Conservation (phyloP, 2,113 vertebrate genomes). For the Coregonus clupeaformis region DNA sequence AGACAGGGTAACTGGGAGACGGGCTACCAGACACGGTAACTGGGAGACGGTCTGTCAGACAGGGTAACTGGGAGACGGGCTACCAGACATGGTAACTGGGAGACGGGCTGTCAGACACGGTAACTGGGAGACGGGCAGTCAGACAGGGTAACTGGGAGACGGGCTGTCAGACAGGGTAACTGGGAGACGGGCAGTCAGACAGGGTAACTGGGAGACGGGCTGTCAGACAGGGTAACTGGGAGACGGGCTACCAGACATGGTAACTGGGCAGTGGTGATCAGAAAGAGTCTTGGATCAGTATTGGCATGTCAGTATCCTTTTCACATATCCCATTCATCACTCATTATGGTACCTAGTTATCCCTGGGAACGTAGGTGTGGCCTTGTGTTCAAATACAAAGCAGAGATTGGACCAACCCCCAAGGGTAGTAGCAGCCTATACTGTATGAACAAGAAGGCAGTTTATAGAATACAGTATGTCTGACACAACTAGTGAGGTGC, state of each 20-base stretch:
- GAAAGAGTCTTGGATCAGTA: slow-evolving; percentile 47
- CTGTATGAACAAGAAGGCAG: neutral
- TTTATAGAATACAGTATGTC: slow-evolving; percentile 3
- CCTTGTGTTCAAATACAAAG: slow-evolving; percentile 23
- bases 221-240: too few relatives aligned
- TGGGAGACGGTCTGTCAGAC: too few relatives aligned
- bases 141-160: too few relatives aligned
- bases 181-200: too few relatives aligned
- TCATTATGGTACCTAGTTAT: slow-evolving; percentile 52
- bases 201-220: too few relatives aligned
- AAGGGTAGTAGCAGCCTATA: neutral
- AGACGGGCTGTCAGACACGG: too few relatives aligned
- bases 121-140: too few relatives aligned
- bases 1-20: too few relatives aligned
- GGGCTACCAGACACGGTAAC: too few relatives aligned
- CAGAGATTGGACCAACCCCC: neutral
- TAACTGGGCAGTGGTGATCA: slow-evolving; percentile 57
- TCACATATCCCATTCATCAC: slow-evolving; percentile 60
- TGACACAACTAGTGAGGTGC: neutral
- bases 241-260: slow-evolving; percentile 26
- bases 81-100: too few relatives aligned
- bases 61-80: too few relatives aligned
- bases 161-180: too few relatives aligned
- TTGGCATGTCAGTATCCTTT: slow-evolving; percentile 63
- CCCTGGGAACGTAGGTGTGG: slow-evolving; percentile 45